Percentiles rank a stretch among this genome's conserved stretches.
Conservation (phyloP, 2,888 invertebrate genomes). For the Drosophila hamatofila region DNA sequence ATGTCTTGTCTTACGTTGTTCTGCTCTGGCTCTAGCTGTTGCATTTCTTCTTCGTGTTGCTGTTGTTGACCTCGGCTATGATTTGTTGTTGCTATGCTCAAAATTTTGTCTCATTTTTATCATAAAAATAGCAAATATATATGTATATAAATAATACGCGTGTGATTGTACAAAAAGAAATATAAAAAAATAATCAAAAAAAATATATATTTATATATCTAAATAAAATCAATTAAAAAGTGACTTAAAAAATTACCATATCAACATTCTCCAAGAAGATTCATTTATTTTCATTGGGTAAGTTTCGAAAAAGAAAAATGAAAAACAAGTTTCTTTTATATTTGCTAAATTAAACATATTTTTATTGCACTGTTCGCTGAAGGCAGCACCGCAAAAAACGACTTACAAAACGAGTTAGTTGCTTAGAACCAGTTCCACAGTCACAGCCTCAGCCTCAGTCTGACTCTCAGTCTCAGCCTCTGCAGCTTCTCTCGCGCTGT, state of each 20-base stretch:
- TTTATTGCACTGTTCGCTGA: conserved; percentile 35
- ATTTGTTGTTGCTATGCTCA: conserved; percentile 61
- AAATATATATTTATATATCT: not conserved
- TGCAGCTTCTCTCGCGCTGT: conserved; percentile 34
- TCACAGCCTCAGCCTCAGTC: conserved; percentile 5
- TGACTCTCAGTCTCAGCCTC: conserved; percentile 12
- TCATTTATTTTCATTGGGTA: conserved; percentile 54
- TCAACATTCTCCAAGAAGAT: conserved; percentile 28
- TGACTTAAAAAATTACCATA: conserved; percentile 37
- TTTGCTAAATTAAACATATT: conserved; percentile 16
- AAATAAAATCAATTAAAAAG: conserved; percentile 20
- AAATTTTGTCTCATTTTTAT: conserved; percentile 37
- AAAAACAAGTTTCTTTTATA: conserved; percentile 53
- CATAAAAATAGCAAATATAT: conserved; percentile 52
- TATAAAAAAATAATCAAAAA: not conserved
- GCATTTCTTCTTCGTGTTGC: conserved; percentile 17
- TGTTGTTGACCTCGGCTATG: conserved; percentile 59
- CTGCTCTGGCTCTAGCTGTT: conserved; percentile 17
- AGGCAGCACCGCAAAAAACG: conserved; percentile 7
- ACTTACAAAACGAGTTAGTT: conserved; percentile 69
- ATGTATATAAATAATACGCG: conserved; percentile 4
- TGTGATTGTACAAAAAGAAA: conserved; percentile 27
- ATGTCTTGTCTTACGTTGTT: not conserved
- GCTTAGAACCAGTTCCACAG: conserved; percentile 67
- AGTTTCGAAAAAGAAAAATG: conserved; percentile 28